Evolutionary conservation across 2,888 invertebrate genomes (phyloP), one percentile per base, ranked within the genome.

Genomic region (Petrolisthes cinctipes): DNA sequence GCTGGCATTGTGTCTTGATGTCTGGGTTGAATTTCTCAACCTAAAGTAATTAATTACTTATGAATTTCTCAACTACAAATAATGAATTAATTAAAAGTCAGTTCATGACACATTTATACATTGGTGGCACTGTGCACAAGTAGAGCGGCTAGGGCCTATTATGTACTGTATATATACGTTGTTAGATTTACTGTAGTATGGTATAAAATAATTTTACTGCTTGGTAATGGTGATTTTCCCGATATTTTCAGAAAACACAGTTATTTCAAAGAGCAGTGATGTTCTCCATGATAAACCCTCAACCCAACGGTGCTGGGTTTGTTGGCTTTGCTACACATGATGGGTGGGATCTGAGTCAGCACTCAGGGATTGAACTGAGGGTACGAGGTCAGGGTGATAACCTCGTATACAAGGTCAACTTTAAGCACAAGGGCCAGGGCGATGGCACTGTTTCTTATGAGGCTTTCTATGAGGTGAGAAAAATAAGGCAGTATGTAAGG

Each of bases 301-400:
- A 95, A 92, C 93, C 94, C 9, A 95, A 95, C 91, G 95, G 95
- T 0, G 95, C 95, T 51, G 95, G 95, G 1, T 95, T 95, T 92
- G 95, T 95, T 57, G 95, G 95, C 14, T 93, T 95, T 89, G 92
- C 94, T 89, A 94, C 93, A n/a, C 91, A 93, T 17, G 93, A 93
- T 9, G 92, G 93, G 51, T 93, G 94, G 86, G 92, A 95, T 92
- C 92, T 95, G 5, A 93, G 93, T 0, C 93, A 93, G 11, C 94
- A 93, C 91, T 92, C 93, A 0, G 93, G 93, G 90, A 92, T 95
- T 37, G 93, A 94, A 91, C 92, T 95, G 11, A 92, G 92, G 88
- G 94, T 94, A 91, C 93, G 95, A 90, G 94, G 94, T 0, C 95
- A 95, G 91, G 95, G 95, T 0, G 93, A 93, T 89, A 94, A 93